Base-by-base conservation (phyloP, 2,113 vertebrate genomes). In the Proterorhinus semilunaris region DNA sequence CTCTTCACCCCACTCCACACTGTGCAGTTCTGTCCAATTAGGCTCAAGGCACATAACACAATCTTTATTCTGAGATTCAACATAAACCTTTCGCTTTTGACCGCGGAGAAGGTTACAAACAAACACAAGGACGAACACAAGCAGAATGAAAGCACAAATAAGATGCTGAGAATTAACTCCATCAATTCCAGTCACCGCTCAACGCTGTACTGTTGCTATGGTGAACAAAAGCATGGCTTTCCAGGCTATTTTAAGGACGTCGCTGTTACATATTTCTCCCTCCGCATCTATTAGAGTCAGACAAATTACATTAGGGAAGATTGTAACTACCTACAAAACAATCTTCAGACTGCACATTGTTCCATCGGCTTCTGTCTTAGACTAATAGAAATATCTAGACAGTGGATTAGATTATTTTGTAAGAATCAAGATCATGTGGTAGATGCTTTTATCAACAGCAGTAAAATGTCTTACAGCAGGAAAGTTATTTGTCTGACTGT, bases 241-340 rank as follows among this genome's bases (percentile, higher is more conserved):
- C 76, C 55, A 65, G 74, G 76, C 89, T 90, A 90, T 90, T 90
- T 89, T 79, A 78, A 81, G 86, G 79, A 27, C 75, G 81, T 65
- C 62, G 44, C 67, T 71, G 71, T 78, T 78, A 69, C 72, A 69
- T 79, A 8, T 78, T 70, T 16, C 58, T 58, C 62, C 46, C 42
- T 12, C 71, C 44, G 76, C 68, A 81, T 74, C 68, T 59, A 81
- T 87, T 66, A 87, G 74, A 85, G 57, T 72, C 73, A 84, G 71
- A 71, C 65, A 76, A 73, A 70, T 58, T 66, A 65, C 65, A 71
- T 71, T 62, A 49, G 65, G 43, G 48, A 74, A 64, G 46, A 50
- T 50, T 44, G 50, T 15, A 65, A 67, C 48, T 12, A 66, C 46
- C 71, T 59, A 10, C n/a, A 74, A 64, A 47, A 45, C n/a, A 78